Percentiles rank a stretch among this genome's conserved stretches.
Conservation (phyloP, 2,797 vertebrate species). For the Cryptoprocta ferox region DNA sequence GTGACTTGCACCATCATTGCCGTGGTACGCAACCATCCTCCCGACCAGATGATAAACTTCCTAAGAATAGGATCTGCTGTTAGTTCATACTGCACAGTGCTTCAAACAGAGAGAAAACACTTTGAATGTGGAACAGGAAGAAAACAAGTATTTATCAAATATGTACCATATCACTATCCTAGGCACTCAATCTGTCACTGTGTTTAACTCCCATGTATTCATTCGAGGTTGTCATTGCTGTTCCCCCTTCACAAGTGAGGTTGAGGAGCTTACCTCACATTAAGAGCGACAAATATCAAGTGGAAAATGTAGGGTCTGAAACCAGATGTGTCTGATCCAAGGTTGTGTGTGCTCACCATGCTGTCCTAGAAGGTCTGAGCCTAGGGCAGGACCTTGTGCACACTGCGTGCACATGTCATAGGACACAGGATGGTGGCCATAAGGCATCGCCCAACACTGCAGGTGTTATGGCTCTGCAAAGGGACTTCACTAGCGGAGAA, state of each 20-base stretch:
- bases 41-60: not conserved
- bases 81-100: not conserved
- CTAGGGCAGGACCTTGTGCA: too few relatives aligned
- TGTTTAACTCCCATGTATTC: not conserved
- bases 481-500: not conserved
- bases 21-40: not conserved
- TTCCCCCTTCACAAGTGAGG: not conserved
- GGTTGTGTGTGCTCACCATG: not conserved
- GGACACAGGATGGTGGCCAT: not conserved
- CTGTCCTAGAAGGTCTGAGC: not conserved
- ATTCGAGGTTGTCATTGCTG: not conserved
- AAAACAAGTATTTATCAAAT: not conserved
- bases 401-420: not conserved
- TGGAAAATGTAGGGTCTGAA: not conserved
- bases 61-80: not conserved
- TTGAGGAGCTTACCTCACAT: not conserved
- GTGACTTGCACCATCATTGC: not conserved
- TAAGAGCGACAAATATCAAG: not conserved
- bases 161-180: not conserved
- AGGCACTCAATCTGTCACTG: not conserved
- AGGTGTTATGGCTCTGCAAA: not conserved
- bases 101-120: not conserved
- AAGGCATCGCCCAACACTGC: not conserved
- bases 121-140: not conserved
- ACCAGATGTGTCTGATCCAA: not conserved